Evolutionary conservation across 2,888 invertebrate species (phyloP).

Genomic region (Cheilosia urbana): DNA sequence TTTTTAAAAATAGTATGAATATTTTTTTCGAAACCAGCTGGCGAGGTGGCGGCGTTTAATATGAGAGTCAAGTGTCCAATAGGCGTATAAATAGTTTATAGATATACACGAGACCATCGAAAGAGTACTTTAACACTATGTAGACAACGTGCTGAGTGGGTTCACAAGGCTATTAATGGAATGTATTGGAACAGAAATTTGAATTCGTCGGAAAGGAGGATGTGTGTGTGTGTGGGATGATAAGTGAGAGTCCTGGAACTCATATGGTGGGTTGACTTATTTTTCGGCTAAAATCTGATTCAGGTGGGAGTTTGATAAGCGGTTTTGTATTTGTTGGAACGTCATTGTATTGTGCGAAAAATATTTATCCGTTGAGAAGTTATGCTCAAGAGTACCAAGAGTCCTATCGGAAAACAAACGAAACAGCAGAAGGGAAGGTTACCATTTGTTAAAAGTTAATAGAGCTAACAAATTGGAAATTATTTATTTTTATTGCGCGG

Average conservation of each 20-base stretch:
- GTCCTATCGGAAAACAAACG: no score
- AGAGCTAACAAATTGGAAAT: no score
- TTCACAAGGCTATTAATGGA: constrained; percentile 26
- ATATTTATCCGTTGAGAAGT: no score
- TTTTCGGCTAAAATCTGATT: no score
- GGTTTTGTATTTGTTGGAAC: no score
- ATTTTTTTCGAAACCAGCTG: constrained; percentile 33
- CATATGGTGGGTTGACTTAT: background rate
- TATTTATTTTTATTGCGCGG: no score
- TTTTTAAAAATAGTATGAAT: constrained; percentile 50
- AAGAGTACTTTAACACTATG: background rate
- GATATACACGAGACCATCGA: constrained; percentile 26
- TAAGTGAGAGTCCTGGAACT: background rate
- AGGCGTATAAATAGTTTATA: constrained; percentile 54
- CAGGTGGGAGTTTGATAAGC: no score
- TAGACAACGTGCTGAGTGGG: constrained; percentile 22
- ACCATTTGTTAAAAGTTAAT: no score
- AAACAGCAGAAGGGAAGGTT: no score
- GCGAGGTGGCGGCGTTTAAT: constrained; percentile 13
- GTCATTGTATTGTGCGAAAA: no score
- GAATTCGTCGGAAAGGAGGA: background rate
- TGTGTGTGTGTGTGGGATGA: background rate
- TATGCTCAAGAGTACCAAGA: no score
- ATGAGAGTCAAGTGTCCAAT: constrained; percentile 51
- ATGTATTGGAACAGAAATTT: background rate